phyloP scores from a whole-genome alignment of 1,140 invertebrate genomes.

The Physella acuta region DNA sequence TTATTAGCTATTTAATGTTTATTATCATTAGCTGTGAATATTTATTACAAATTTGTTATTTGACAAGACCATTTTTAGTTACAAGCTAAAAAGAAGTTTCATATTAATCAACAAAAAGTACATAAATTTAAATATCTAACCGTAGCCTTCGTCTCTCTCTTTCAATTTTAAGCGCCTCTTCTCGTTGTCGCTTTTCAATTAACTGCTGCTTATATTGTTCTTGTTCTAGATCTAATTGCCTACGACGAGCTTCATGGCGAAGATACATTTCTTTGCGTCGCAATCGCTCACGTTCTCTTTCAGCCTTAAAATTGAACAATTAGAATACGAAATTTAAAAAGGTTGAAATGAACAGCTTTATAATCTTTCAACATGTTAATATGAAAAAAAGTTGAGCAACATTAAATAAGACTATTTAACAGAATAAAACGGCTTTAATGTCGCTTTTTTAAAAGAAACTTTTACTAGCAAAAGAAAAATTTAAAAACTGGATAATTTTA shows the following conservation, averaged over 20 bases:
- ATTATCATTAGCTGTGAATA: too few species aligned
- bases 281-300: conserved; percentile 16
- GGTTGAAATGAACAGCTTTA: not conserved
- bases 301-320: conserved; percentile 11
- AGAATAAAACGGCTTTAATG: not conserved
- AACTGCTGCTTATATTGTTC: conserved; percentile 20
- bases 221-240: conserved; percentile 10
- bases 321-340: not conserved
- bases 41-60: too few species aligned
- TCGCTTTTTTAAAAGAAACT: not conserved
- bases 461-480: too few species aligned
- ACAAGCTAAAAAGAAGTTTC: not conserved
- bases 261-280: conserved; percentile 23
- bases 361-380: not conserved
- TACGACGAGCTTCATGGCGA: conserved; percentile 17
- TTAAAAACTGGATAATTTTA: too few species aligned
- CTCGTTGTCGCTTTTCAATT: conserved; percentile 16
- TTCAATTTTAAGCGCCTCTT: conserved; percentile 21
- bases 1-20: too few species aligned
- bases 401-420: not conserved
- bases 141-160: conserved; percentile 17
- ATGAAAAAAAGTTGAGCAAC: not conserved
- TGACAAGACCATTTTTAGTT: not conserved
- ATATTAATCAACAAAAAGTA: not conserved
- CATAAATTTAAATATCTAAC: not conserved